Evolutionary conservation across 2,113 vertebrate species (phyloP), one percentile per base, ranked within the genome.

Genomic region (Anhinga rufa): DNA sequence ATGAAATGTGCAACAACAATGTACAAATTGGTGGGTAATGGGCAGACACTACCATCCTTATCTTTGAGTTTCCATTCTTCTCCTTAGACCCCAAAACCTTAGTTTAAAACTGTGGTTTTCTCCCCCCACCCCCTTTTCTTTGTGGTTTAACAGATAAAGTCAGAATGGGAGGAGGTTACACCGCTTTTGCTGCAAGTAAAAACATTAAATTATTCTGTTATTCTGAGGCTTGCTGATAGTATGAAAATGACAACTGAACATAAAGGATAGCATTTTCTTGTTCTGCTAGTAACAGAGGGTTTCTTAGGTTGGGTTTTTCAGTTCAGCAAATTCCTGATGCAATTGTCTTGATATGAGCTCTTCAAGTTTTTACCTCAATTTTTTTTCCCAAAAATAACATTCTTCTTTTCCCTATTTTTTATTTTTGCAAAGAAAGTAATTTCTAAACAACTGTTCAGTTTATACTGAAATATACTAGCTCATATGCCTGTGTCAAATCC

Each of bases 111-210:
- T 86, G 83, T 71, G 71, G 81, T 38, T 94, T 93, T 58, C 36
- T 72, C 16, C n/a, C 6, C 10, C 18, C 12, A 1, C 75, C 40
- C 40, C 34, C 22, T 51, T 85, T 95, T 96, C 82, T 92, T 93
- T 97, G 94, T 97, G 97, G 95, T 96, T 95, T 97, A 89, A 95
- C 90, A 96, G 95, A 94, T 97, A 98, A 97, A 97, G 82, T 93
- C 60, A 81, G 55, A 96, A 91, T 26, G 81, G 85, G 83, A 76
- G 96, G 88, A 95, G 86, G 90, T 95, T 97, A 93, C 55, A 93
- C 82, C 36, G 7, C 64, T 90, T 92, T 82, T 4, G 4, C 80
- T 79, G 17, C 34, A 64, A 81, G 75, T 82, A 90, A 86, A 97
- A 97, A 90, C 88, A 97, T 95, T 92, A 96, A 85, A 72, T 88